These are phyloP conservation scores for Scolopax rusticola DNA, from an alignment of 2,797 vertebrate genomes.

Conservation along the genomic window DNA sequence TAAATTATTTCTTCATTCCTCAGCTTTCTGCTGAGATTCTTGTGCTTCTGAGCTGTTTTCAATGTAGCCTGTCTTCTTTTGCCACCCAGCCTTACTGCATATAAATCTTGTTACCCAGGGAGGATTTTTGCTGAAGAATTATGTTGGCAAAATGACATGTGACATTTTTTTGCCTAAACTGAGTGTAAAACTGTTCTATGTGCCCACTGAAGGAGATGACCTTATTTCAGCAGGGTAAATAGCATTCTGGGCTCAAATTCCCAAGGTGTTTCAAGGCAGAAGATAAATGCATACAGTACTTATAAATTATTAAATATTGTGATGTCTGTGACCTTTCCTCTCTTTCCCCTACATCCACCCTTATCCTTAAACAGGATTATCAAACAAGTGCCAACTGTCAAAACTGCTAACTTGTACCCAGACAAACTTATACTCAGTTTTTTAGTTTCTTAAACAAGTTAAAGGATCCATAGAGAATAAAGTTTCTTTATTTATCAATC, in stretches of 20 bases:
- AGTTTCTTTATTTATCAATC: background rate
- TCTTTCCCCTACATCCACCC: rapidly evolving
- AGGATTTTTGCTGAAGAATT: background rate
- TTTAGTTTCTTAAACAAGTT: background rate
- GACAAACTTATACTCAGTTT: background rate
- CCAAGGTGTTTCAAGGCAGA: background rate
- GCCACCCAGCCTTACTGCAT: background rate
- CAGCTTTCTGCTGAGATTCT: background rate
- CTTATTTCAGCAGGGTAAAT: background rate
- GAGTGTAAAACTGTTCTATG: background rate
- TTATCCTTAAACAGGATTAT: background rate
- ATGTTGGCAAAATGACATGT: background rate
- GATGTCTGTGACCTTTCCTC: background rate
- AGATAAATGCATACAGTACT: background rate
- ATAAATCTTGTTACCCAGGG: background rate
- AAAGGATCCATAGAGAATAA: background rate
- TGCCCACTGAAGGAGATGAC: background rate
- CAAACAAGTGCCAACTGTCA: background rate
- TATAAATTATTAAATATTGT: background rate
- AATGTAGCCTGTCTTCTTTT: background rate
- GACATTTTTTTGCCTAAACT: background rate
- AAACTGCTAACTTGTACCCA: background rate
- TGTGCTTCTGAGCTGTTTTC: background rate
- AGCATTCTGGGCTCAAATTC: background rate
- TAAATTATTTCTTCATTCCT: background rate